A percentile compares a stretch with the other conserved stretches of the same genome.
phyloP scores from a whole-genome alignment of 2,797 vertebrate genomes.

The Adrianichthys oophorus region DNA sequence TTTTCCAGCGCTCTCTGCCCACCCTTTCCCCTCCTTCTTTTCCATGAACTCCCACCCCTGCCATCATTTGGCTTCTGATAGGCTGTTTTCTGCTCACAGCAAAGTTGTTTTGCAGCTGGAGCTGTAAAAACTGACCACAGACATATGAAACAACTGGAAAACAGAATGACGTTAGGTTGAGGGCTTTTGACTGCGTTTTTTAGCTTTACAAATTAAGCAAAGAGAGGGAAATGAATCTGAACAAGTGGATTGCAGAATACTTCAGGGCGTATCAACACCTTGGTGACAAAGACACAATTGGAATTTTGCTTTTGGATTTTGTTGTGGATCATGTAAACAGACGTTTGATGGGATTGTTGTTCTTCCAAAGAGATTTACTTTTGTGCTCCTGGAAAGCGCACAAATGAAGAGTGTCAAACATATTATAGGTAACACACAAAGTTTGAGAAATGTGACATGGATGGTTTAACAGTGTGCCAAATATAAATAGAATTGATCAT shows the following conservation, averaged over 20 bases:
- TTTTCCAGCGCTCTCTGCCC: background rate
- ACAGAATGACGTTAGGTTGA: conserved; percentile 12
- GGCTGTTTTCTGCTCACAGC: conserved; percentile 31
- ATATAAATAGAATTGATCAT: background rate
- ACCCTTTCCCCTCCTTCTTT: conserved; percentile 3
- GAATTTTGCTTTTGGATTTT: no score
- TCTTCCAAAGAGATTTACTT: conserved; percentile 20
- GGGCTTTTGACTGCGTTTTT: no score
- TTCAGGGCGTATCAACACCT: no score
- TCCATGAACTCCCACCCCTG: conserved; percentile 2
- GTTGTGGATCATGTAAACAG: no score
- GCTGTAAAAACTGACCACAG: conserved; percentile 68
- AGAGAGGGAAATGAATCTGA: no score
- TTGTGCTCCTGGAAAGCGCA: conserved; percentile 2
- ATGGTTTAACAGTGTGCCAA: background rate
- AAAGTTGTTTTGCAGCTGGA: conserved; percentile 43
- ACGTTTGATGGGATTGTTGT: conserved; percentile 17
- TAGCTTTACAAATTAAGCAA: no score
- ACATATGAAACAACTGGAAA: conserved; percentile 24
- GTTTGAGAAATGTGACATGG: background rate
- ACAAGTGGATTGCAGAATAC: no score
- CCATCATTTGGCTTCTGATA: conserved; percentile 38
- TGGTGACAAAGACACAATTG: no score
- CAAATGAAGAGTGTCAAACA: conserved; percentile 53
- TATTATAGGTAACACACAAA: conserved; percentile 54